Evolutionary conservation across 2,888 invertebrate species (phyloP).

Genomic region (Epinotia ramella): DNA sequence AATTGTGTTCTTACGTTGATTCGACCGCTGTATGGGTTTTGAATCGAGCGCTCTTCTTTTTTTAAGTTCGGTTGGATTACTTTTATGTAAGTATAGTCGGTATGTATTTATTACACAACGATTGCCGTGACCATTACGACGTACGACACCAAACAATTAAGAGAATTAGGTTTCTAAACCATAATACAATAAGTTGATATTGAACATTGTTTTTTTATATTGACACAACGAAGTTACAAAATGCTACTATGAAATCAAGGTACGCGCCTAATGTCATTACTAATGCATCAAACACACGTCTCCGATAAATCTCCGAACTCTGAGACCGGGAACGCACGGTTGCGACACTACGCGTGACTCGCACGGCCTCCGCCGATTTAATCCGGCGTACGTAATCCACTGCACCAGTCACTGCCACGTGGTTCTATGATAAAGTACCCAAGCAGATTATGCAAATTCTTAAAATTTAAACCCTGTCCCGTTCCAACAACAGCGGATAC

Average conservation of each 20-base stretch:
- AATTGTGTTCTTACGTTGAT: conserved; percentile 74
- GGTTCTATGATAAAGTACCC: conserved; percentile 85
- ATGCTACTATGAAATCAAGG: conserved; percentile 20
- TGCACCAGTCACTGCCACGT: conserved; percentile 85
- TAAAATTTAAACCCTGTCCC: conserved; percentile 73
- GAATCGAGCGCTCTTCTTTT: conserved; percentile 42
- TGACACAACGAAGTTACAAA: conserved; percentile 1
- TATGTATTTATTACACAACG: not conserved
- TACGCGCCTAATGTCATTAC: conserved; percentile 34
- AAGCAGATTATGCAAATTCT: conserved; percentile 84
- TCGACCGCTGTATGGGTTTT: conserved; percentile 55
- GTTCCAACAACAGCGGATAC: conserved; percentile 56
- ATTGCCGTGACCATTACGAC: not conserved
- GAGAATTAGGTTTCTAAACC: no score
- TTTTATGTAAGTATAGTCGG: not conserved
- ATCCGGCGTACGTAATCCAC: conserved; percentile 78
- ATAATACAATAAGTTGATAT: no score
- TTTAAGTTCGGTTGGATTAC: conserved; percentile 31
- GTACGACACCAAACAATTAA: not conserved
- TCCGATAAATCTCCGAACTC: conserved; percentile 36
- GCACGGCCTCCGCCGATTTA: conserved; percentile 71
- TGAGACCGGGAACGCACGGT: conserved; percentile 24
- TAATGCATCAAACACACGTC: conserved; percentile 26
- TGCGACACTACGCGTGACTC: conserved; percentile 57
- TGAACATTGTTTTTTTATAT: not conserved